Conservation (phyloP, 2,797 vertebrate genomes). For the Neopelma chrysocephalum region DNA sequence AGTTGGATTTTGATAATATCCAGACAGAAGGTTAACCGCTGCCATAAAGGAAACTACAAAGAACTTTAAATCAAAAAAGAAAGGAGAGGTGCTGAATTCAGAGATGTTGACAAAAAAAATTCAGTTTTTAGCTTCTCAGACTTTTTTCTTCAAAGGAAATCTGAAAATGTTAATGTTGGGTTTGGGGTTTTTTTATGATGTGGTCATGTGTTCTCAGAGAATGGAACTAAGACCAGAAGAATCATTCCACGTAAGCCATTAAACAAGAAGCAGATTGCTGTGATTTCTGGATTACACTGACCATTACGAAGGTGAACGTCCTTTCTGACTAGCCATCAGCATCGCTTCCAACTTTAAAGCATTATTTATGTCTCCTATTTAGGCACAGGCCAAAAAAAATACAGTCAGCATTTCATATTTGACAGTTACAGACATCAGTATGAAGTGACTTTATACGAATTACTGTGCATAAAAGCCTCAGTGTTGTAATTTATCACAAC, state of each 20-base stretch:
- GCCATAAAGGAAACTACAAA: background rate
- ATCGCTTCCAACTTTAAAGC: background rate
- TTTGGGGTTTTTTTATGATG: rapidly evolving
- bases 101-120: background rate
- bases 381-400: background rate
- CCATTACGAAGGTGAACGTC: background rate
- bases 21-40: background rate
- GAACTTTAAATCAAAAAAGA: background rate
- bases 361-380: background rate
- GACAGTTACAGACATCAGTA: background rate
- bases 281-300: background rate
- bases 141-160: background rate
- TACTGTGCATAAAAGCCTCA: background rate
- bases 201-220: background rate
- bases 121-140: background rate
- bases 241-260: background rate
- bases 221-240: background rate
- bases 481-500: background rate
- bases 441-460: background rate
- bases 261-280: background rate
- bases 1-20: background rate
- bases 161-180: background rate
- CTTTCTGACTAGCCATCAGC: background rate
- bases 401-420: background rate
- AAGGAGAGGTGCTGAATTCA: background rate